Percentiles rank a stretch among this genome's conserved stretches.
phyloP scores from a whole-genome alignment of 1,140 invertebrate species.

The Brachionus calyciflorus region DNA sequence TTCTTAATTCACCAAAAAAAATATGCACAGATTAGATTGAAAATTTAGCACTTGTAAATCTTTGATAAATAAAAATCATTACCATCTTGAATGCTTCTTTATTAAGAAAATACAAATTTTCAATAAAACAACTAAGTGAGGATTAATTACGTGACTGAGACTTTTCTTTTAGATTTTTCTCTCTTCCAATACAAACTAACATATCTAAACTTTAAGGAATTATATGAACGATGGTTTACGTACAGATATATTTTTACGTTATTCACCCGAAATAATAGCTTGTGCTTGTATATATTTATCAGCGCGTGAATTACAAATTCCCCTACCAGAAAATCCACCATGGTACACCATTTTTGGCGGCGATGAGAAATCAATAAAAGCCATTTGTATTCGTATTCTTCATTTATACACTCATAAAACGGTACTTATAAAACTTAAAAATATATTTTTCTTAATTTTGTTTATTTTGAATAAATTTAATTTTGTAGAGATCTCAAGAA shows the following conservation, averaged over 20 bases:
- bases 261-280: constrained; percentile 92
- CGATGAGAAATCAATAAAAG: constrained; percentile 50
- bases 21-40: too few species aligned
- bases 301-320: constrained; percentile 75
- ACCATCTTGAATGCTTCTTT: too few species aligned
- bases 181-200: not conserved
- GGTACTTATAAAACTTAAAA: not conserved
- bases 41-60: too few species aligned
- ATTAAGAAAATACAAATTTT: too few species aligned
- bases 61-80: too few species aligned
- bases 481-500: constrained; percentile 19
- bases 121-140: too few species aligned
- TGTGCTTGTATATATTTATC: constrained; percentile 96
- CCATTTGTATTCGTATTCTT: constrained; percentile 22
- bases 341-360: constrained; percentile 86
- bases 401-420: constrained; percentile 36
- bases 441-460: not conserved
- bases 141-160: constrained; percentile 3
- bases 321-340: constrained; percentile 77
- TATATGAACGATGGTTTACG: constrained; percentile 98
- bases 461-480: not conserved
- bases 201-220: constrained; percentile 67
- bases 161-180: not conserved
- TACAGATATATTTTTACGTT: constrained; percentile 92
- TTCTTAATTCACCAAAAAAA: too few species aligned